phyloP scores from a whole-genome alignment of 2,888 invertebrate genomes.

The Troides aeacus region DNA sequence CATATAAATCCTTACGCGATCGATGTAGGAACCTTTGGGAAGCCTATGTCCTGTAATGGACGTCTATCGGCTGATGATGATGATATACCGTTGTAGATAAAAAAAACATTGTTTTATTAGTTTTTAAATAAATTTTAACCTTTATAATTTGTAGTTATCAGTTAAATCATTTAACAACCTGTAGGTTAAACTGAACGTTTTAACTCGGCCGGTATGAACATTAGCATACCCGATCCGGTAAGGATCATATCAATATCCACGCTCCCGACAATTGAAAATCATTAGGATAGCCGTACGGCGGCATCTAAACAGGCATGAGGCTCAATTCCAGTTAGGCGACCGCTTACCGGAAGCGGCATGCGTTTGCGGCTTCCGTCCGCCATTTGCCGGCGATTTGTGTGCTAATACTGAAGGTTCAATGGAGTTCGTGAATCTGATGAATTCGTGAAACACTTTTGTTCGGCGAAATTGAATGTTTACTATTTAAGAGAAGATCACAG shows the following conservation, averaged over 20 bases:
- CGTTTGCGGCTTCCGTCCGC: slow-evolving; percentile 45
- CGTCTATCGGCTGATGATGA: no score
- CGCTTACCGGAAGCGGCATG: slow-evolving; percentile 52
- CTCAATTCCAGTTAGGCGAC: slow-evolving; percentile 47
- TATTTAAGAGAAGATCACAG: not conserved
- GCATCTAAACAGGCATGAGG: slow-evolving; percentile 30
- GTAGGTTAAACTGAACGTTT: not conserved
- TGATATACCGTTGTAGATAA: no score
- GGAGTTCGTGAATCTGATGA: slow-evolving; percentile 15
- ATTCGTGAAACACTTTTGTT: not conserved
- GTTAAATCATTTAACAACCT: not conserved
- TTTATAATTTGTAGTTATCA: not conserved
- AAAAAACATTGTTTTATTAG: no score
- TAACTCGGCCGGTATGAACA: not conserved
- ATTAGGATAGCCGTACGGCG: slow-evolving; percentile 14
- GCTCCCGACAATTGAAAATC: slow-evolving; percentile 22
- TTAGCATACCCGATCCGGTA: not conserved
- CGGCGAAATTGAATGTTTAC: not conserved
- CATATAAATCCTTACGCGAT: no score
- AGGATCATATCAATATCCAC: not conserved
- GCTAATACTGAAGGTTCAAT: slow-evolving; percentile 25
- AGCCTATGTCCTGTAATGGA: no score
- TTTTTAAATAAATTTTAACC: no score
- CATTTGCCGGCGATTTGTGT: slow-evolving; percentile 28
- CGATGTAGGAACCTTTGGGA: no score